Evolutionary conservation across 2,888 invertebrate species (phyloP), one percentile per base, ranked within the genome.

Genomic region (Dryadula phaetusa): DNA sequence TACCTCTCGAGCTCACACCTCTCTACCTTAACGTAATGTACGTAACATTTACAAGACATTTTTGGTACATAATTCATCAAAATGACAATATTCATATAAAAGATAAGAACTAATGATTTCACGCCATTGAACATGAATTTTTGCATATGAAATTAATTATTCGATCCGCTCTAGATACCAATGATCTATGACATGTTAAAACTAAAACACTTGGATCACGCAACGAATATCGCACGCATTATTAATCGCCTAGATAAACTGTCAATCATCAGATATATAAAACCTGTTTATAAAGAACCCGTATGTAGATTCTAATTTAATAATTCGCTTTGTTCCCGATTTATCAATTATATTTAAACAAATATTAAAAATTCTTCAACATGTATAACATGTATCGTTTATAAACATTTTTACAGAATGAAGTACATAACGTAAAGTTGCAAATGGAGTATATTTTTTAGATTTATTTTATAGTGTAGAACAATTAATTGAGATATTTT

Each of bases 11-110:
- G 54, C 49, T 47, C 46, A 18, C 47, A 49, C 53, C 60, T 69
- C 49, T 62, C 62, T 66, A 52, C 49, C 40, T 56, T 53, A 64
- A 42, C 42, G 32, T 52, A 52, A 53, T 32, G 63, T 64, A 67
- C 52, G 10, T 58, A 52, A 14, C 25, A 46, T 56, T 14, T 18
- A 28, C 44, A 16, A 28, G 42, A 28, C 28, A 44, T 20, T 56
- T 56, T 22, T 6, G 12, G 12, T 12, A 18, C 5, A 14, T 34
- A 37, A 37, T 37, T 37, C 28, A 54, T 66, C 61, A 61, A 61
- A 44, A 20, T 44, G 61, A 44, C 20, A 18, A 44, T 18, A 42
- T 42, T 4, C n/a, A 20, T 20, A 1, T 2, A 46, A 12, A 22
- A 47, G 47, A 25, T 47, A 22, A 62, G 32, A 62, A 62, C 62